phyloP scores from a whole-genome alignment of 2,797 vertebrate genomes.

The Scleropages formosus region DNA sequence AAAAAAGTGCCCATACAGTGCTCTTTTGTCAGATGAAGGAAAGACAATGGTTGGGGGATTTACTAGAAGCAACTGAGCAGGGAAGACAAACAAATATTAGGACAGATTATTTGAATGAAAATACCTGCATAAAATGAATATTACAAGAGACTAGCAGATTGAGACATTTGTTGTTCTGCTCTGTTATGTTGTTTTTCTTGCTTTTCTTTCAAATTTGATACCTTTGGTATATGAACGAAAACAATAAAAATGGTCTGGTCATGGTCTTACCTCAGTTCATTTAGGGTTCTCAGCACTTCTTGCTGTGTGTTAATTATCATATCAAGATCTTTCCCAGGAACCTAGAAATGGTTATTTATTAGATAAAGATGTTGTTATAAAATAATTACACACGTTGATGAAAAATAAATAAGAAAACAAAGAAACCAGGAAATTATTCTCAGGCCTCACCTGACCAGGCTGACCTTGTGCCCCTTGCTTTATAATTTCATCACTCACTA shows the following conservation, averaged over 20 bases:
- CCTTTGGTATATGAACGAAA: not conserved
- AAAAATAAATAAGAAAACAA: not conserved
- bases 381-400: not conserved
- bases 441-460: conserved; percentile 72
- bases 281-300: conserved; percentile 82
- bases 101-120: conserved; percentile 53
- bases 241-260: conserved; percentile 20
- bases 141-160: conserved; percentile 58
- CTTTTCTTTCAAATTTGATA: not conserved
- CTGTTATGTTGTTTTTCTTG: conserved; percentile 51
- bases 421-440: not conserved
- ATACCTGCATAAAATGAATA: conserved; percentile 51
- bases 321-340: conserved; percentile 72
- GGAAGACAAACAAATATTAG: not conserved
- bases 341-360: conserved; percentile 13
- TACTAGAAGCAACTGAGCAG: not conserved
- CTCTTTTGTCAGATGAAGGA: conserved; percentile 1
- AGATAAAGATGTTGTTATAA: not conserved
- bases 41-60: conserved; percentile 16
- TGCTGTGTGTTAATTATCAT: conserved; percentile 77
- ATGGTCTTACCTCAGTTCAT: conserved; percentile 81
- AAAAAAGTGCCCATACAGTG: not conserved
- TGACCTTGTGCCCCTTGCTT: conserved; percentile 68
- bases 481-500: conserved; percentile 80
- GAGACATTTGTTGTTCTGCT: conserved; percentile 47